A percentile compares a stretch with the other conserved stretches of the same genome.
These are phyloP conservation scores for Polyommatus icarus DNA, from an alignment of 2,888 invertebrate genomes.

Conservation along the genomic window DNA sequence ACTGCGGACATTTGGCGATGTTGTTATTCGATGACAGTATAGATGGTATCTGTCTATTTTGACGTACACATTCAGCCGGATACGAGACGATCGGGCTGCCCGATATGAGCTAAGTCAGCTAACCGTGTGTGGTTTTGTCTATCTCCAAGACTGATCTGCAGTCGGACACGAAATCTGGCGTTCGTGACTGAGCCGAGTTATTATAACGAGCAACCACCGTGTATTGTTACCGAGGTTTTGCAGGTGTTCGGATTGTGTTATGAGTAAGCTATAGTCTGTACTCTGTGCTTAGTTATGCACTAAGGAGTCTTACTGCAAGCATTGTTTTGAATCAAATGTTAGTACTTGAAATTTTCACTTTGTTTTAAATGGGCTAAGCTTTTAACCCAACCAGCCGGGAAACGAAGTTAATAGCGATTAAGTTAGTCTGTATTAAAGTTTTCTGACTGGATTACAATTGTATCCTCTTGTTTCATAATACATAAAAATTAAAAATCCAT, in stretches of 20 bases:
- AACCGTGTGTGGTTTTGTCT: slow-evolving; percentile 18
- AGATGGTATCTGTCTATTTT: neutral
- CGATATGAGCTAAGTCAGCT: neutral
- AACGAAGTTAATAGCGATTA: too few species aligned
- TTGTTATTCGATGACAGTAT: slow-evolving; percentile 19
- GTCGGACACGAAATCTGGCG: neutral
- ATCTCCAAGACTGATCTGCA: slow-evolving; percentile 16
- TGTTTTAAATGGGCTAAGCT: too few species aligned
- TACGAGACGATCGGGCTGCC: slow-evolving; percentile 3
- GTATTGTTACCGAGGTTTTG: neutral
- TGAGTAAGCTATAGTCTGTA: too few species aligned
- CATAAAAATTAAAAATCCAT: too few species aligned
- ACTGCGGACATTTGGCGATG: slow-evolving; percentile 13
- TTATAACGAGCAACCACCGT: slow-evolving; percentile 9
- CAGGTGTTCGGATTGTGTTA: slow-evolving; percentile 9
- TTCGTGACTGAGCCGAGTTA: slow-evolving; percentile 18
- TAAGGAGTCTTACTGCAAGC: neutral
- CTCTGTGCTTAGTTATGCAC: neutral
- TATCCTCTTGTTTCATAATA: neutral
- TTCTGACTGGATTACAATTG: too few species aligned
- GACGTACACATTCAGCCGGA: slow-evolving; percentile 4
- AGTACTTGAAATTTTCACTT: too few species aligned
- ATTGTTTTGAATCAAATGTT: neutral
- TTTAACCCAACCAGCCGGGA: too few species aligned
- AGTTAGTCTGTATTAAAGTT: too few species aligned